Base-by-base conservation (phyloP, 2,113 vertebrate genomes). In the Glaucidium brasilianum region DNA sequence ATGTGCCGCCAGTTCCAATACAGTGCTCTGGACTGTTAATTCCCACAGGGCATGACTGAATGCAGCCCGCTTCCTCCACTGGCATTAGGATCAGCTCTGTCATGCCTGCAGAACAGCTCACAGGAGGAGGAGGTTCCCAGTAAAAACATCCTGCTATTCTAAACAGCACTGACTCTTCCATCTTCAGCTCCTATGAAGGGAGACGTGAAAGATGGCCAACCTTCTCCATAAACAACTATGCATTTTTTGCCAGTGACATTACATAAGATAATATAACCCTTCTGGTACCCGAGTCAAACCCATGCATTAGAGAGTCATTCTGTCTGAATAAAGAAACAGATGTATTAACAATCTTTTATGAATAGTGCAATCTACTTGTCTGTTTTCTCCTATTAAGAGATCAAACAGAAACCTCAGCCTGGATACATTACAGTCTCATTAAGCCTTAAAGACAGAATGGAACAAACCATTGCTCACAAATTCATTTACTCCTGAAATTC, bases 371-470 rank as follows among this genome's bases (percentile, higher is more conserved):
- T 77, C 86, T 82, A 35, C 81, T 95, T 63, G 59, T 71, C 89
- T 60, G 32, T 85, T 90, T 96, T 86, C 91, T 95, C 71, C 77
- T 90, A 85, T 63, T 88, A 87, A 0, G 1, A 93, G 81, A 97
- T 96, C 95, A 96, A 95, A 96, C 30, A 21, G 69, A 90, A 97
- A 79, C 60, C 60, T 89, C 88, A 95, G 90, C n/a, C 69, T 89
- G 83, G 79, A 89, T 74, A 82, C 56, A 53, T 93, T 85, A 95
- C 78, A 69, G 74, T 58, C 67, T 96, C 78, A 81, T 95, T 95
- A 96, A 94, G 89, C 73, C 71, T 79, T 95, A 85, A 87, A 92
- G 66, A 32, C 84, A 94, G 74, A 95, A 85, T 41, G 75, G 92
- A 96, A 94, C 55, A 92, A 92, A 92, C 55, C 19, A 81, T 32